Evolutionary conservation across 1,140 invertebrate genomes (phyloP), one percentile per base, ranked within the genome.

Genomic region (Propsilocerus akamusi): DNA sequence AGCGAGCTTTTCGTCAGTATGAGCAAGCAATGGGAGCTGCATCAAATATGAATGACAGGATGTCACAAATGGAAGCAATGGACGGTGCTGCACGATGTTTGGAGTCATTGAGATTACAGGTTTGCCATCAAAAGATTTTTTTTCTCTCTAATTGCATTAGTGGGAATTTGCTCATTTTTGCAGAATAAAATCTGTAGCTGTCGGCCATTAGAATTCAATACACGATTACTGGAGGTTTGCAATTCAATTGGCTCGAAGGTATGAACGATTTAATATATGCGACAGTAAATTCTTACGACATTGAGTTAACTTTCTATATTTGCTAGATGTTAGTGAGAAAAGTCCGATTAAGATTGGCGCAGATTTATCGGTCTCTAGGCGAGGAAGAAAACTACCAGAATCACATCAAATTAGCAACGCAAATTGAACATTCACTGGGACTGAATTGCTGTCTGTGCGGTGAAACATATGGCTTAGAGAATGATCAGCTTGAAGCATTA

Each of bases 11-110:
- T 57, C 74, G 81, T 17, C 83, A 86, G 60, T 86, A 87, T 57
- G 83, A 87, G 65, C 78, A 78, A 54, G 81, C 84, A 1, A 86
- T 86, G 82, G 81, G 80, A 1, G 81, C 81, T 0, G 82, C 82
- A 0, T 80, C 81, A 25, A 73, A 77, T 0, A 74, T 85, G 55
- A 83, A 82, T 3, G 84, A 87, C 65, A 72, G 83, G 0, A 71
- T 86, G 49, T 82, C 83, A 34, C 84, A 87, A 61, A 86, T 87
- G 82, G 83, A 86, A 60, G 83, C 83, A 0, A 87, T 87, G 84
- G 83, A 87, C 57, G 84, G 84, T 1, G 83, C 81, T 0, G 84
- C 83, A 0, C 67, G 81, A 25, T 87, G 84, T 56, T 64, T 86
- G 26, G 83, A 87, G 60, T 79, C 78, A 3, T 63, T 86, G 5